phyloP scores from a whole-genome alignment of 2,888 invertebrate genomes.

The Drosophila mimica region DNA sequence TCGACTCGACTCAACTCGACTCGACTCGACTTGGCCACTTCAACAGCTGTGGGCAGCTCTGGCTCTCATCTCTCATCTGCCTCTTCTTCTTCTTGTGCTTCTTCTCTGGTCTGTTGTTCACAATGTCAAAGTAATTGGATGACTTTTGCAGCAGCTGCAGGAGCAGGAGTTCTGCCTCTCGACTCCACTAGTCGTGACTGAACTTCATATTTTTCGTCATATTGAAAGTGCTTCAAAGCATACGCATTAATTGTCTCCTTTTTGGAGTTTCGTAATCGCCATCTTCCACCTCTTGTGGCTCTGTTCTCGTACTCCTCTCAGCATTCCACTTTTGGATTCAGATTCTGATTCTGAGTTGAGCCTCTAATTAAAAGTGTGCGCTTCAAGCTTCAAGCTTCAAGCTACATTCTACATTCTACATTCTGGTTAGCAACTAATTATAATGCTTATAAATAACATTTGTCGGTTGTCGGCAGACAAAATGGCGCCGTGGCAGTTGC shows the following conservation, averaged over 20 bases:
- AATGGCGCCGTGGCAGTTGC: constrained; percentile 43
- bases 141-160: constrained; percentile 51
- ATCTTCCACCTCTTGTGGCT: neutral
- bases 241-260: constrained; percentile 68
- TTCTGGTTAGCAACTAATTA: constrained; percentile 66
- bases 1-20: constrained; percentile 16
- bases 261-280: neutral
- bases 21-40: constrained; percentile 35
- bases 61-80: neutral
- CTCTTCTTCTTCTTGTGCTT: neutral
- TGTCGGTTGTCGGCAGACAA: constrained; percentile 34
- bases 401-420: constrained; percentile 26
- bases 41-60: constrained; percentile 49
- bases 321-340: neutral
- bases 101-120: constrained; percentile 23
- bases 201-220: constrained; percentile 40
- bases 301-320: neutral
- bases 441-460: constrained; percentile 51
- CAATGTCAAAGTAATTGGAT: constrained; percentile 80
- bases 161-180: constrained; percentile 10
- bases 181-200: constrained; percentile 23
- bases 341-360: constrained; percentile 3
- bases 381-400: constrained; percentile 49
- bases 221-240: constrained; percentile 61
- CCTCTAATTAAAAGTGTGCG: constrained; percentile 57